phyloP scores from a whole-genome alignment of 2,797 vertebrate genomes.

The Enteromius trimaculatus region DNA sequence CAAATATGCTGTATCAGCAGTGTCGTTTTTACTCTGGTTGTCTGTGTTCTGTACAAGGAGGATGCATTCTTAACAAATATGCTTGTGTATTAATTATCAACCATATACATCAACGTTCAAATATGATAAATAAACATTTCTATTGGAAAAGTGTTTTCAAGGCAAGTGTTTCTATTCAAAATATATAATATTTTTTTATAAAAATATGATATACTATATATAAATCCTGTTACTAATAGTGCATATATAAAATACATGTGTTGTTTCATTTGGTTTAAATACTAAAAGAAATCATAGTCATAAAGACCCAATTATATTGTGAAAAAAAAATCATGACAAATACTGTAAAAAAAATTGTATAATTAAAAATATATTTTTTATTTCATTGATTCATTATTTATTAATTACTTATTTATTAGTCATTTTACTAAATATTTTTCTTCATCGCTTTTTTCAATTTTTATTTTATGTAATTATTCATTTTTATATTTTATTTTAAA shows the following conservation, averaged over 20 bases:
- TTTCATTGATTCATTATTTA: no score
- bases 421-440: no score
- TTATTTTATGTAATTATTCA: no score
- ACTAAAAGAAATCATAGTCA: not conserved
- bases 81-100: constrained; percentile 6
- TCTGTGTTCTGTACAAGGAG: not conserved
- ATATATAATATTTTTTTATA: not conserved
- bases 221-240: not conserved
- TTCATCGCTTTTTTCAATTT: no score
- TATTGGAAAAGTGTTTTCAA: constrained; percentile 8
- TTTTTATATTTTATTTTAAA: no score
- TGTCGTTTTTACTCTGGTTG: not conserved
- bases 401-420: no score
- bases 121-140: not conserved
- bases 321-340: not conserved
- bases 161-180: not conserved
- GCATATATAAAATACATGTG: not conserved
- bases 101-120: not conserved
- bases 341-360: no score
- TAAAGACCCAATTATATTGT: not conserved
- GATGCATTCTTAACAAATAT: not conserved
- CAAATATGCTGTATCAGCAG: constrained; percentile 44
- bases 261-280: not conserved
- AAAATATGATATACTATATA: not conserved
- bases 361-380: no score